Percentiles rank a stretch among this genome's conserved stretches.
phyloP scores from a whole-genome alignment of 2,888 invertebrate species.

The Meloe dianella region DNA sequence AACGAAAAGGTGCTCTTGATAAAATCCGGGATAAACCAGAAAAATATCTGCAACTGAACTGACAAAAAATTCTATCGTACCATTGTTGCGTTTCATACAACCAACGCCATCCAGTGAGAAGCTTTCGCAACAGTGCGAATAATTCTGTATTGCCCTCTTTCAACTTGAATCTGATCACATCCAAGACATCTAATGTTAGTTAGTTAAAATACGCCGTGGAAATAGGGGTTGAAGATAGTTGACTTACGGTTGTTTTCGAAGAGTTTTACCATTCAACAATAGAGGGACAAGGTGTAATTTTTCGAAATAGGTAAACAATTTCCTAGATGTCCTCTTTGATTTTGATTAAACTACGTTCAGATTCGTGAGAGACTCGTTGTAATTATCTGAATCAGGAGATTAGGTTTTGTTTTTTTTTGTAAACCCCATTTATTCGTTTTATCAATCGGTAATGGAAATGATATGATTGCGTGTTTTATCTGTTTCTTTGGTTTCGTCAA shows the following conservation, averaged over 20 bases:
- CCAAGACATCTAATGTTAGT: background rate
- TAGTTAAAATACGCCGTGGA: background rate
- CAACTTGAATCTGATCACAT: background rate
- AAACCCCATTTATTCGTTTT: background rate
- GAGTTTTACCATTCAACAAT: no score
- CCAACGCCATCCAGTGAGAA: background rate
- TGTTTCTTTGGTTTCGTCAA: constrained; percentile 1
- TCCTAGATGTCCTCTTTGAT: background rate
- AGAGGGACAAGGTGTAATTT: no score
- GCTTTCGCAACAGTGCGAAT: background rate
- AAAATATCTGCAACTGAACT: background rate
- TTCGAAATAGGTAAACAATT: no score
- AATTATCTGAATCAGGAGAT: constrained; percentile 3
- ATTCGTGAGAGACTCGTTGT: no score
- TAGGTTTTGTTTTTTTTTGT: background rate
- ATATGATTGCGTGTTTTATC: constrained; percentile 11
- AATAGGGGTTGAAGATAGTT: no score
- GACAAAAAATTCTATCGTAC: background rate
- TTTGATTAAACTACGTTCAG: background rate
- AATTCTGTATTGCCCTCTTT: no score
- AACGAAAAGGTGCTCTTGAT: background rate
- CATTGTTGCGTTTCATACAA: background rate
- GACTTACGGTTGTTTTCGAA: no score
- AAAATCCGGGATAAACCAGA: background rate
- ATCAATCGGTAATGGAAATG: background rate